Percentiles rank a stretch among this genome's conserved stretches.
These are phyloP conservation scores for Slavum lentiscoides DNA, from an alignment of 2,888 invertebrate genomes.

Conservation along the genomic window DNA sequence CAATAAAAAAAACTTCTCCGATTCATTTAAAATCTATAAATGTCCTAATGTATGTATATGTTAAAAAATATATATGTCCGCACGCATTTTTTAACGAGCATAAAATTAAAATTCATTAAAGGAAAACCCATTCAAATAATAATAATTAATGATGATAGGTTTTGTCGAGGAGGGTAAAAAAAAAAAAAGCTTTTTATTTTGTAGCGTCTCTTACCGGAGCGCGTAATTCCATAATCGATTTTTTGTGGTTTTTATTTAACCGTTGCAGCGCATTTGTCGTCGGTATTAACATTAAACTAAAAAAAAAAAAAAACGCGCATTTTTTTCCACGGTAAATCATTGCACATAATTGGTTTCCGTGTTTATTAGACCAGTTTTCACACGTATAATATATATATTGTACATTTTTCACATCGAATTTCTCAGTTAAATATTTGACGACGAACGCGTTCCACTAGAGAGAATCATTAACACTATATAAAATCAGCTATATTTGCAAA, in stretches of 20 bases:
- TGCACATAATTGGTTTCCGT: too few species aligned
- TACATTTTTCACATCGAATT: too few species aligned
- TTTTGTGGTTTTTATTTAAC: conserved; percentile 20
- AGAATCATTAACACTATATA: too few species aligned
- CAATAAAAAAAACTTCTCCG: too few species aligned
- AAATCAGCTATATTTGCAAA: too few species aligned
- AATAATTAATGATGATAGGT: conserved; percentile 31
- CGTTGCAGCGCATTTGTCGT: background rate
- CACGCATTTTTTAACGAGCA: background rate
- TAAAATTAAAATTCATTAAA: conserved; percentile 50
- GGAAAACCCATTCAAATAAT: conserved; percentile 7
- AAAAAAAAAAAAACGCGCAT: conserved; percentile 11
- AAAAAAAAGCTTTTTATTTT: conserved; percentile 3
- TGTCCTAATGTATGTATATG: too few species aligned
- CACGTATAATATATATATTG: too few species aligned
- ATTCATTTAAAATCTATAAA: too few species aligned
- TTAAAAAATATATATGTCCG: background rate
- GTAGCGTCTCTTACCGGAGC: background rate
- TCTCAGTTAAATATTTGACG: too few species aligned
- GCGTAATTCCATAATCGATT: conserved; percentile 27
- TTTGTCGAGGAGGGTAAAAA: background rate
- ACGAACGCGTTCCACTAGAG: too few species aligned
- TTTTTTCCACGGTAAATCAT: background rate
- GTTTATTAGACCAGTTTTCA: too few species aligned
- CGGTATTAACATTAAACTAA: conserved; percentile 30